Base-by-base conservation (phyloP, 2,888 invertebrate species). In the Synergus laeviventris region DNA sequence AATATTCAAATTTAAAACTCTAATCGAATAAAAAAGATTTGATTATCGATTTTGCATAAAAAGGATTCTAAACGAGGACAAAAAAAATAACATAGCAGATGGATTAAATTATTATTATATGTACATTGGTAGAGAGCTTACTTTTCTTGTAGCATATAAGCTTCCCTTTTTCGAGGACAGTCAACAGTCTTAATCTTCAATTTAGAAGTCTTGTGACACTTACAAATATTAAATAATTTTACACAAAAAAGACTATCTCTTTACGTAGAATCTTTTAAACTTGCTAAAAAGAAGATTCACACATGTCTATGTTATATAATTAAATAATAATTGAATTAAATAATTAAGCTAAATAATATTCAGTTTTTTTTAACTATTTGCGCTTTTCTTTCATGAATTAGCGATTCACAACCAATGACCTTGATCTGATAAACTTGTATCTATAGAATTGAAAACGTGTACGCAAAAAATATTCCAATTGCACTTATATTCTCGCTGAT, bases 401-500 rank as follows among this genome's bases (percentile, higher is more conserved):
- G 24, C 24, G 24, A 21, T 59, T 59, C 24, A 59, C 59, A 21
- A 59, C 24, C 14, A 24, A 59, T 24, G 24, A 59, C 59, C 59
- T 59, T 59, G 59, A 59, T 3, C 24, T 24, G 59, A 59, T 24
- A 59, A 59, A 21, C 59, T 24, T 59, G 59, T 24, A 59, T 59
- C 9, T 49, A 49, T n/a, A 49, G n/a, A 49, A 49, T 49, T 9
- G n/a, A 54, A 18, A 18, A 54, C 18, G 18, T 2, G 9, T 54
- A 18, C 3, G 9, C 18, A 18, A 18, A 18, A 54, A 54, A 54
- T 54, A 54, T 54, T 54, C 3, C 18, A 54, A 18, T 18, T 54
- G 2, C 8, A 54, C 9, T n/a, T 54, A 18, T 18, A 54, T 54
- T 54, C 18, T 9, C 2, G 18, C 2, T 8, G 9, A 2, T 18